These are phyloP conservation scores for Sylvia atricapilla DNA, from an alignment of 2,113 vertebrate species.

Conservation along the genomic window DNA sequence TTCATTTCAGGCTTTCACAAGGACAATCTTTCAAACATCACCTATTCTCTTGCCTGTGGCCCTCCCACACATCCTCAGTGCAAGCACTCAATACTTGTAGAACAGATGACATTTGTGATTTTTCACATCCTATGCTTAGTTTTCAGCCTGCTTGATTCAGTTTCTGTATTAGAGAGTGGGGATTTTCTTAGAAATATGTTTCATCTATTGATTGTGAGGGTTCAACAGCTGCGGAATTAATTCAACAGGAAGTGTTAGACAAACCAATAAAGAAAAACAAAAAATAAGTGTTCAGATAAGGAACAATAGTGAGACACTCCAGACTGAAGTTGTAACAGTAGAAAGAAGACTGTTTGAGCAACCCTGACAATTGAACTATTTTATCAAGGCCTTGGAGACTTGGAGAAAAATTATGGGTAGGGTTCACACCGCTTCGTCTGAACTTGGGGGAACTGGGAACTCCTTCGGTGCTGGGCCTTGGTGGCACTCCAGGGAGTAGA, in stretches of 20 bases:
- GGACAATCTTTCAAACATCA: neutral
- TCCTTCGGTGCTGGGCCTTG: neutral
- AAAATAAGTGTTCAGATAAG: neutral
- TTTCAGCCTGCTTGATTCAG: neutral
- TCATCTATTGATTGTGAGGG: neutral
- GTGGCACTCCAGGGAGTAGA: accelerated
- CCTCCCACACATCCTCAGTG: neutral
- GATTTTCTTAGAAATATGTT: neutral
- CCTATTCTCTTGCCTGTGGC: neutral
- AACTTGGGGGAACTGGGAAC: neutral
- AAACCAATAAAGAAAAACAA: neutral
- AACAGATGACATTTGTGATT: neutral
- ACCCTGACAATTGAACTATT: neutral
- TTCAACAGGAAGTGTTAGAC: neutral
- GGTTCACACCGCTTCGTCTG: accelerated
- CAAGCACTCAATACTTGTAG: neutral
- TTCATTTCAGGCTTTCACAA: neutral
- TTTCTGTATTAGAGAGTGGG: neutral
- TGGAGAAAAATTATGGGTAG: neutral
- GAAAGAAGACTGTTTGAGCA: neutral
- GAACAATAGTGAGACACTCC: neutral
- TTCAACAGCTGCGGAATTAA: neutral
- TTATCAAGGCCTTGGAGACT: neutral
- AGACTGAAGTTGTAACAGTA: neutral
- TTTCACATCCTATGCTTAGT: neutral